Percentiles rank a stretch among this genome's conserved stretches.
These are phyloP conservation scores for Etheostoma nigrum DNA, from an alignment of 2,797 vertebrate genomes.

Conservation along the genomic window DNA sequence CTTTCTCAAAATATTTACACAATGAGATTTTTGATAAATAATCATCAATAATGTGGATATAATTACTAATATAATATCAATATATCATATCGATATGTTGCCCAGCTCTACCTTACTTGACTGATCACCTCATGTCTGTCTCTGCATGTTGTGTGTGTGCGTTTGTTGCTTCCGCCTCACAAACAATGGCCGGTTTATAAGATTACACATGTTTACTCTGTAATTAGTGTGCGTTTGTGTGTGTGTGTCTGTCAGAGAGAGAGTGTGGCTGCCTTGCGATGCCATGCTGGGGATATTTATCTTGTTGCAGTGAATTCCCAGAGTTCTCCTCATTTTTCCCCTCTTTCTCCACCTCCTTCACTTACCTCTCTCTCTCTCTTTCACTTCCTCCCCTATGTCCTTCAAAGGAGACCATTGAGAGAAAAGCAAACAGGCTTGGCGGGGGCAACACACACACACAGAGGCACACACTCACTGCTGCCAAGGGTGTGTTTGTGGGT, in stretches of 20 bases:
- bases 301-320: conserved; percentile 82
- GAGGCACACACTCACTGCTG: conserved; percentile 36
- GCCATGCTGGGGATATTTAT: conserved; percentile 82
- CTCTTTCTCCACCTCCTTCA: conserved; percentile 21
- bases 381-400: conserved; percentile 42
- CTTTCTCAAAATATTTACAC: no score
- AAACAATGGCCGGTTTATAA: conserved; percentile 82
- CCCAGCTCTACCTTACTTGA: conserved; percentile 40
- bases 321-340: conserved; percentile 65
- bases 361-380: conserved; percentile 32
- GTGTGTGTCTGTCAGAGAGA: conserved; percentile 25
- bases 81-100: no score
- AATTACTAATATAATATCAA: no score
- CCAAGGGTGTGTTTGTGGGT: conserved; percentile 59
- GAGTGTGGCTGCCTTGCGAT: conserved; percentile 62
- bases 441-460: conserved; percentile 50
- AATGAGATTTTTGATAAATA: no score
- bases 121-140: conserved; percentile 71
- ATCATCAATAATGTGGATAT: no score
- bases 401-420: conserved; percentile 85
- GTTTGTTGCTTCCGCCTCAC: conserved; percentile 44
- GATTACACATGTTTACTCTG: conserved; percentile 81
- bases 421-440: conserved; percentile 79
- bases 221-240: conserved; percentile 66
- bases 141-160: conserved; percentile 29